Conservation (phyloP, 1,140 invertebrate species). For the Bombus pascuorum region DNA sequence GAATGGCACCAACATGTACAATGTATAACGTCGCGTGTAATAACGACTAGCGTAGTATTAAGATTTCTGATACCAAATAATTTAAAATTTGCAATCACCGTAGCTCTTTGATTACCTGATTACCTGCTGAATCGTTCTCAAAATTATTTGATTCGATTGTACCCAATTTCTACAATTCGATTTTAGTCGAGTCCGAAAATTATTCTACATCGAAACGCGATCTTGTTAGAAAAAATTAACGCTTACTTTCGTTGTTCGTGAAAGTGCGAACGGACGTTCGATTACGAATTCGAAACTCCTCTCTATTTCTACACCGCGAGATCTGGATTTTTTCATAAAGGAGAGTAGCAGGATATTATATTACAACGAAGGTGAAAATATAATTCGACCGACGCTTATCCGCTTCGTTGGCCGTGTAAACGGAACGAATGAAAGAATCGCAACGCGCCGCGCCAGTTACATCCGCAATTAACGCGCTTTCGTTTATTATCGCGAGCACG, state of each 20-base stretch:
- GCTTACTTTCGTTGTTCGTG: too few relatives aligned
- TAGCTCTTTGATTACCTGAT: not conserved
- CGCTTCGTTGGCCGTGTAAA: conserved; percentile 73
- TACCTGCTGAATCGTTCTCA: not conserved
- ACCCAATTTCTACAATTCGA: not conserved
- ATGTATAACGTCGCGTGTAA: not conserved
- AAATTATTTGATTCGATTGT: too few relatives aligned
- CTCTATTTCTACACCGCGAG: not conserved
- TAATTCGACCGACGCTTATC: conserved; percentile 59
- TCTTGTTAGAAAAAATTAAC: too few relatives aligned
- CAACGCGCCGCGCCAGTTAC: conserved; percentile 50
- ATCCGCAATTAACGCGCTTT: conserved; percentile 25
- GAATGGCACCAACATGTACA: too few relatives aligned
- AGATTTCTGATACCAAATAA: too few relatives aligned
- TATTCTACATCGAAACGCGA: too few relatives aligned
- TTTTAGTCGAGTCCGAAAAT: not conserved
- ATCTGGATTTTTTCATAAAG: not conserved
- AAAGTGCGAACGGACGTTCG: too few relatives aligned
- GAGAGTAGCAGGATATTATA: not conserved
- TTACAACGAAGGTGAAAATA: conserved; percentile 47
- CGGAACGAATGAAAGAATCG: conserved; percentile 70
- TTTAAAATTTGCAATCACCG: not conserved
- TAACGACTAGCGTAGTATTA: not conserved
- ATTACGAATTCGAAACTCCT: not conserved
- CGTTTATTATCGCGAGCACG: conserved; percentile 17